These are phyloP conservation scores for Gambusia affinis DNA, from an alignment of 2,113 vertebrate species.

Conservation along the genomic window DNA sequence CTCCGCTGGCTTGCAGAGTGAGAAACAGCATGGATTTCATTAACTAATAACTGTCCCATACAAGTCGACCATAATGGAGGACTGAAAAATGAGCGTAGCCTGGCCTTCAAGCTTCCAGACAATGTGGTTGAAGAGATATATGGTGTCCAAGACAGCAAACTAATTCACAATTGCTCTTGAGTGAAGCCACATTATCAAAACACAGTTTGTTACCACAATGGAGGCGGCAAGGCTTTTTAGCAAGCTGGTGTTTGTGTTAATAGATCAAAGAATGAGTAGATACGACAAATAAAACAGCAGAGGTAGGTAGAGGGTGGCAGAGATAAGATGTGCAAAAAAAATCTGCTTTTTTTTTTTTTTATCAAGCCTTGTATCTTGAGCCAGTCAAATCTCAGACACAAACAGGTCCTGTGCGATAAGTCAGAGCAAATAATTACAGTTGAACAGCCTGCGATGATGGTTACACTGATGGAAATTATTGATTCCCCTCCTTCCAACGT, in stretches of 20 bases:
- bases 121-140: constrained; percentile 24
- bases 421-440: constrained; percentile 48
- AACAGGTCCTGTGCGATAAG: constrained; percentile 35
- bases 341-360: constrained; percentile 13
- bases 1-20: constrained; percentile 48
- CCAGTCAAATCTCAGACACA: constrained; percentile 43
- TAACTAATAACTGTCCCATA: constrained; percentile 53
- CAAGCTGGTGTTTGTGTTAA: constrained; percentile 21
- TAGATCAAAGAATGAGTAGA: constrained; percentile 27
- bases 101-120: constrained; percentile 6
- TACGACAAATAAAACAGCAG: constrained; percentile 37
- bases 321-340: constrained; percentile 9
- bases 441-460: constrained; percentile 25
- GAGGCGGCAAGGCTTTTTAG: constrained; percentile 12
- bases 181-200: constrained; percentile 13
- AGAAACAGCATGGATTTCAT: constrained; percentile 55
- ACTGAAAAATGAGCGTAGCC: constrained; percentile 8
- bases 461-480: constrained; percentile 35
- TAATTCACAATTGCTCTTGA: constrained; percentile 7
- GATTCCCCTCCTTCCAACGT: constrained; percentile 35
- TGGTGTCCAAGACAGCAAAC: constrained; percentile 6
- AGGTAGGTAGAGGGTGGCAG: constrained; percentile 1
- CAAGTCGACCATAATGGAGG: constrained; percentile 25
- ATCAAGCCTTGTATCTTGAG: constrained; percentile 29
- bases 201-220: constrained; percentile 9